Base-by-base conservation (phyloP, 1,140 invertebrate species). In the Drosophila simulans region DNA sequence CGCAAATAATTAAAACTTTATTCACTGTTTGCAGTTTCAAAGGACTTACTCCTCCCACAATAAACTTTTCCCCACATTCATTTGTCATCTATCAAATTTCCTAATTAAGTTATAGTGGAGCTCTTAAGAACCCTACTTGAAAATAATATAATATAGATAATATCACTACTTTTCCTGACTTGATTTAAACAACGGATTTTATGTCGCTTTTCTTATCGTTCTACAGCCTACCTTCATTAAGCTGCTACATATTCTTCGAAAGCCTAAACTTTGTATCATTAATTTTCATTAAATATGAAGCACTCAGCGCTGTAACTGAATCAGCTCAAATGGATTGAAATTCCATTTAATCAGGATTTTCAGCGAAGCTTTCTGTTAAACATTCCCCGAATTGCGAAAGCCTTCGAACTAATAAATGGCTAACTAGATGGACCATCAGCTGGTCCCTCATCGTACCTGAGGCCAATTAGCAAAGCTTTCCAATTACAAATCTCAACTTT, bases 381-480 rank as follows among this genome's bases (percentile, higher is more conserved):
- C 17, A 56, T 43, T 42, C n/a, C 22, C 27, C 11, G 13, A 34
- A 4, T 25, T 34, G 35, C 17, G 3, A 17, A 43, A 27, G 3
- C 22, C 4, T n/a, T 1, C 8, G 7, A 25, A 37, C 20, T 15
- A 8, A 22, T 15, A 37, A 0, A 8, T n/a, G n/a, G 12, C 4
- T 48, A 34, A 37, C 37, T 27, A 27, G 7, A 20, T 20, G 15
- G 25, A 11, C 35, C 46, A 22, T 51, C 4, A 53, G 39, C 40
- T 3, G 40, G 10, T 10, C 37, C 4, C 15, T 31, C 31, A 12
- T 31, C 25, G 22, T 37, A 37, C 40, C 40, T 22, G 25, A 20
- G 15, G 45, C 22, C 34, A 39, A 55, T 55, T 69, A 55, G 34
- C 49, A 68, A 69, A 55, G 63, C 51, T 56, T 55, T 55, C n/a